Percentiles rank a stretch among this genome's conserved stretches.
Conservation (phyloP, 2,113 vertebrate species). For the Grus americana region DNA sequence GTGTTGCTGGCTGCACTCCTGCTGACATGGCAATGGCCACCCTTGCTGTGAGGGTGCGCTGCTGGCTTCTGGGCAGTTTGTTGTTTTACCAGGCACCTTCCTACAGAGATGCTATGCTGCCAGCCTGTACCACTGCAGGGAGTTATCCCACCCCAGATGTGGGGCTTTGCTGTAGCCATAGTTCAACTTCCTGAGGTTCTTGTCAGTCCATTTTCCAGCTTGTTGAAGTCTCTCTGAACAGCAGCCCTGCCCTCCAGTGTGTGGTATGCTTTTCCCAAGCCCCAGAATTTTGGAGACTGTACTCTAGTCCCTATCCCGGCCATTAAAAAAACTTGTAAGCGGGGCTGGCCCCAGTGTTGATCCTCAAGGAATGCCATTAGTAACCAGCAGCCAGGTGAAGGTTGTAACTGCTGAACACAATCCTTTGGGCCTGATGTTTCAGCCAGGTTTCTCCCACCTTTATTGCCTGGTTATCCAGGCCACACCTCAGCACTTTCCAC, state of each 20-base stretch:
- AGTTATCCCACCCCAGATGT: not conserved
- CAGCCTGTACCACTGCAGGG: not conserved
- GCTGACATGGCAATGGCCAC: fast-evolving
- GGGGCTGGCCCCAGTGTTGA: not conserved
- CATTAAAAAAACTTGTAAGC: not conserved
- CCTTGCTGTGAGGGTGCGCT: not conserved
- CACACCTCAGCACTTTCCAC: not conserved
- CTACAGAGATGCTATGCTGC: not conserved
- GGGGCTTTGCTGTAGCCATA: not conserved
- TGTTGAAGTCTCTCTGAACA: not conserved
- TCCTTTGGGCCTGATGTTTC: not conserved
- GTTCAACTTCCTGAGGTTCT: not conserved
- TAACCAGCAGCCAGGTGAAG: not conserved
- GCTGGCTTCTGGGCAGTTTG: not conserved
- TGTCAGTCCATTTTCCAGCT: not conserved
- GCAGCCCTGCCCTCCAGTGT: not conserved
- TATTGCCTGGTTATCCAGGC: not conserved
- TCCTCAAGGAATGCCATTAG: not conserved
- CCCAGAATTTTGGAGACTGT: not conserved
- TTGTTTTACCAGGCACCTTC: not conserved
- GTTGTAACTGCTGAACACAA: not conserved
- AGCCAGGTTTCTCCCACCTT: not conserved
- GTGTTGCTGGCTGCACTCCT: fast-evolving
- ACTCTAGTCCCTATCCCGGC: not conserved
- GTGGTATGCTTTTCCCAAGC: not conserved